phyloP scores from a whole-genome alignment of 2,113 vertebrate genomes.

The Herpetotheres cachinnans region DNA sequence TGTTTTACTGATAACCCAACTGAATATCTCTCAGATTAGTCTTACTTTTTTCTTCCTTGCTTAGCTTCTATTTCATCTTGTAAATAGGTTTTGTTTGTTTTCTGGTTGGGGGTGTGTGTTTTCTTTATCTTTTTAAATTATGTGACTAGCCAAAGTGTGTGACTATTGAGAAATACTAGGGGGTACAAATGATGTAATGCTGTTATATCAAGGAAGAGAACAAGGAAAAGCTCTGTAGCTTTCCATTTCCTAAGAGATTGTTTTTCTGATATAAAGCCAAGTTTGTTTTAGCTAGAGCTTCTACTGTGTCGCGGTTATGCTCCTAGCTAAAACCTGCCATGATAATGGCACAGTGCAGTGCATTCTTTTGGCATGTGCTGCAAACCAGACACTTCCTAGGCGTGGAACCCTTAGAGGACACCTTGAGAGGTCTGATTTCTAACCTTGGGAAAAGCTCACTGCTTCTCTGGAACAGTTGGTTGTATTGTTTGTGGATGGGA shows the following conservation, averaged over 20 bases:
- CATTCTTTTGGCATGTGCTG: rapidly evolving
- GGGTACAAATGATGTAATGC: too few species aligned
- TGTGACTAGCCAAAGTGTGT: not conserved
- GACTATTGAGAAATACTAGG: not conserved
- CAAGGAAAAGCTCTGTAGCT: not conserved
- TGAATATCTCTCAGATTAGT: not conserved
- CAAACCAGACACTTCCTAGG: not conserved
- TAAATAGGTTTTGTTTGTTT: not conserved
- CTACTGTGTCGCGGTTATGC: rapidly evolving
- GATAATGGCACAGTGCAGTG: not conserved
- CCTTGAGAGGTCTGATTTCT: not conserved
- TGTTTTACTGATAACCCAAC: not conserved
- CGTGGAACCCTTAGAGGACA: not conserved
- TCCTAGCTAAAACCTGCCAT: not conserved
- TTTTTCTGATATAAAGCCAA: not conserved
- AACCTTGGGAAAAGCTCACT: not conserved
- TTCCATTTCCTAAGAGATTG: not conserved
- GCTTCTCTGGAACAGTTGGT: not conserved
- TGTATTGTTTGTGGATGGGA: not conserved
- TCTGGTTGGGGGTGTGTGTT: not conserved
- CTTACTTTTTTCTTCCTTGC: not conserved
- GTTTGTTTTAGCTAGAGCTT: not conserved
- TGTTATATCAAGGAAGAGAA: not conserved
- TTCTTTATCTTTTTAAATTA: not conserved
- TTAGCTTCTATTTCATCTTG: not conserved